Evolutionary conservation across 2,113 vertebrate genomes (phyloP).

Genomic region (Syngnathus scovelli): DNA sequence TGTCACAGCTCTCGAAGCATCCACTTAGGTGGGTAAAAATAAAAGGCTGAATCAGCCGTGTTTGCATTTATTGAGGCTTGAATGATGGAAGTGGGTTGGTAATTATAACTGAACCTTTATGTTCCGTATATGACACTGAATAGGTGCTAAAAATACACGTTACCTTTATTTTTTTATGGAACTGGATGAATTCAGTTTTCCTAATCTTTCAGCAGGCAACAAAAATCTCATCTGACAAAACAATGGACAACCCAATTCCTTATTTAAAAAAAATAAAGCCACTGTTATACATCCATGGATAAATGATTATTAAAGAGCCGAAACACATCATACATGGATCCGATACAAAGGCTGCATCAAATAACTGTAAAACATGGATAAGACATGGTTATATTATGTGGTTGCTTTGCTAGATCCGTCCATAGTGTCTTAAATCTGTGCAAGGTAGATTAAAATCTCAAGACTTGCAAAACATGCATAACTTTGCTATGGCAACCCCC

Average conservation of each 20-base stretch:
- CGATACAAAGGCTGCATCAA: too few relatives aligned
- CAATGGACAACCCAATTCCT: too few relatives aligned
- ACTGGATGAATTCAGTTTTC: not conserved
- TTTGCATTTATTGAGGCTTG: constrained; percentile 17
- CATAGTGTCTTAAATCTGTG: not conserved
- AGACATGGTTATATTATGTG: not conserved
- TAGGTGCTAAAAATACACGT: not conserved
- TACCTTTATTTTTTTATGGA: not conserved
- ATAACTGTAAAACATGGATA: not conserved
- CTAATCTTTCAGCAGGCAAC: not conserved
- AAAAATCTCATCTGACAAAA: not conserved
- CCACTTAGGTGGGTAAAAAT: constrained; percentile 45
- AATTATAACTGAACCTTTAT: not conserved
- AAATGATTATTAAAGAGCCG: too few relatives aligned
- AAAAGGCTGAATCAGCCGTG: constrained; percentile 35
- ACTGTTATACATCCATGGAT: too few relatives aligned
- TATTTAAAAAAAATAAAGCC: too few relatives aligned
- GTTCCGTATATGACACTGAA: not conserved
- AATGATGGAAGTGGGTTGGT: constrained; percentile 18
- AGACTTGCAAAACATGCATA: too few relatives aligned
- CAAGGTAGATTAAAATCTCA: not conserved
- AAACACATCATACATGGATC: too few relatives aligned
- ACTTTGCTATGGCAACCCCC: not conserved
- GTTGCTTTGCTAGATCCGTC: not conserved
- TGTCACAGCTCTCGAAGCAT: constrained; percentile 55